Base-by-base conservation (phyloP, 2,888 invertebrate genomes). In the Coleophora flavipennella region DNA sequence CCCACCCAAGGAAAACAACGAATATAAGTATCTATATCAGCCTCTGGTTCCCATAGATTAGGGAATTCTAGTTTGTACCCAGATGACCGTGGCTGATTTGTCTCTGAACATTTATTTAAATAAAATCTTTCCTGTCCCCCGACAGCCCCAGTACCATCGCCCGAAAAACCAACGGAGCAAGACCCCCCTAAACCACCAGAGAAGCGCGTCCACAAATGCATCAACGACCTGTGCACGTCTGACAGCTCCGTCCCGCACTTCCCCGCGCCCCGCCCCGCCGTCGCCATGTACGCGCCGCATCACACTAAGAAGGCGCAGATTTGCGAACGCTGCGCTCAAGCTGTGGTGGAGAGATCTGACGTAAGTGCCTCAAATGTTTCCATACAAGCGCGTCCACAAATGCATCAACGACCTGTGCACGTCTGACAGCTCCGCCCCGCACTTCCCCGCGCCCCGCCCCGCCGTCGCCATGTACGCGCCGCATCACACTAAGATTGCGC, bases 371-470 rank as follows among this genome's bases (percentile, higher is more conserved):
- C n/a, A n/a, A n/a, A n/a, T n/a, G n/a, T n/a, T n/a, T n/a, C n/a
- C n/a, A n/a, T n/a, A 20, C 20, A 29, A 6, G 9, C 42, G 8
- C 7, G 51, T n/a, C n/a, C n/a, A 46, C 26, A 62, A 52, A 14
- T 90, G 90, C 48, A 76, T 90, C 7, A 90, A 90, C 64, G 80
- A 80, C 29, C 57, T 63, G 8, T 90, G 90, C 52, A 49, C 52
- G 1, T 85, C 84, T 25, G 80, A 42, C 2, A 32, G 31, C 0
- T 35, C 33, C 0, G 50, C 7, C 7, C 83, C 38, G 1, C 78
- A 44, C 79, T 12, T 59, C 49, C 0, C 67, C 2, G 67, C 70
- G 0, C 87, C 88, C 12, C 34, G 80, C 69, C 10, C 65, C 33
- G 67, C 77, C 0, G 57, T 79, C 1, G 57, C 72, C 0, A 85